Evolutionary conservation across 2,113 vertebrate species (phyloP).

Genomic region (Pungitius pungitius): DNA sequence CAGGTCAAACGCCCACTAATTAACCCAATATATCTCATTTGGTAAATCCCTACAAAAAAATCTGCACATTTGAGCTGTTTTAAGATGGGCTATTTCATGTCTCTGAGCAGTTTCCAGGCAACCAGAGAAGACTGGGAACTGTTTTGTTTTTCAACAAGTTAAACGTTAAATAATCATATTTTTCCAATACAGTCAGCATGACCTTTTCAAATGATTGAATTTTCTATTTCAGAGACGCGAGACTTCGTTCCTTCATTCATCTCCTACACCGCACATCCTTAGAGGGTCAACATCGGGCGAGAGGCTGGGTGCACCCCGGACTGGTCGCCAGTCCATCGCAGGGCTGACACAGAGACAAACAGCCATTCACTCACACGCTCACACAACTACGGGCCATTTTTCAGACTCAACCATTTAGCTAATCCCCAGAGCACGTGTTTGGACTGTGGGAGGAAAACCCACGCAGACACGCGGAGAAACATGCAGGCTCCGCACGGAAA

Average conservation of each 20-base stretch:
- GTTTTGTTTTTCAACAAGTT: not conserved
- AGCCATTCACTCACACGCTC: too few relatives aligned
- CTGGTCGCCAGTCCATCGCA: too few relatives aligned
- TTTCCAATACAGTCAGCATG: not conserved
- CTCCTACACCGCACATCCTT: too few relatives aligned
- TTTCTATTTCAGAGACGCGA: conserved; percentile 6
- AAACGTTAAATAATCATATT: not conserved
- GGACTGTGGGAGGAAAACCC: too few relatives aligned
- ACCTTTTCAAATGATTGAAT: not conserved
- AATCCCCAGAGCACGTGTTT: too few relatives aligned
- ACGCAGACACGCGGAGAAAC: too few relatives aligned
- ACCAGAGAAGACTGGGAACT: not conserved
- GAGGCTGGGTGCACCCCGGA: too few relatives aligned
- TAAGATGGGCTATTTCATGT: not conserved
- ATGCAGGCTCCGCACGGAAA: too few relatives aligned
- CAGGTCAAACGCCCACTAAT: not conserved
- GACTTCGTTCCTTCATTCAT: not conserved
- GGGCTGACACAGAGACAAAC: too few relatives aligned
- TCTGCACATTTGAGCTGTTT: not conserved
- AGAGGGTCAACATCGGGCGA: too few relatives aligned
- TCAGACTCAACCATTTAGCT: too few relatives aligned
- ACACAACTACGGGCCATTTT: too few relatives aligned
- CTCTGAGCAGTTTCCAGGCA: not conserved
- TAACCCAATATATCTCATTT: not conserved
- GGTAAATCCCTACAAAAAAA: not conserved